Evolutionary conservation across 2,888 invertebrate species (phyloP), one percentile per base, ranked within the genome.

Genomic region (Rhabditophanes sp.): DNA sequence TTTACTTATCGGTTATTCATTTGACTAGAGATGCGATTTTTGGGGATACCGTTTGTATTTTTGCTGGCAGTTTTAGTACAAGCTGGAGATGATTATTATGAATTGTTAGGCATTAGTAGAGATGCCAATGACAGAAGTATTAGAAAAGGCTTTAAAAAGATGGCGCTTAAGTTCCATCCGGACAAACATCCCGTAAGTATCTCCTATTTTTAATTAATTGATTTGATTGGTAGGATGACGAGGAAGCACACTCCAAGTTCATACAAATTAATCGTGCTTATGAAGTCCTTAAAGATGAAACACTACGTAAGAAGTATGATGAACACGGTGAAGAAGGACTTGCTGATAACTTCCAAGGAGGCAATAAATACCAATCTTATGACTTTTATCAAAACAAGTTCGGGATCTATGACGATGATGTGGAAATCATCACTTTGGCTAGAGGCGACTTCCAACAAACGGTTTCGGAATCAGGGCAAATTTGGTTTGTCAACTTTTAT

Each of bases 401-500:
- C 72, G 83, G 72, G 36, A 75, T 84, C 42, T 84, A 83, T 67
- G 80, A 82, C 63, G 78, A 82, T 63, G 82, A 83, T 68, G 76
- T 75, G 15, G 75, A 78, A 67, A 78, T 84, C 40, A 75, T 79
- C 17, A 81, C 81, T 0, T 67, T 84, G 2, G 77, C 76, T 48
- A 74, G 73, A 52, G 72, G 75, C 39, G 79, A 76, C 59, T 84
- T 79, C 72, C 72, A 71, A 39, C 64, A 67, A 44, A 66, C 68
- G 19, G 72, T 78, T n/a, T 31, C 74, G 17, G 67, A 68, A 28
- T 69, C 72, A 20, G 75, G 75, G 33, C 78, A 78, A 41, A 73
- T 77, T 19, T 79, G 82, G 78, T 81, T 83, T 64, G 74, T 84
- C 39, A 83, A 83, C 67, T 83, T 79, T 65, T 84, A 83, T 67